Percentiles rank a stretch among this genome's conserved stretches.
Conservation (phyloP, 2,888 invertebrate genomes). For the Cataglyphis rosenhaueri region DNA sequence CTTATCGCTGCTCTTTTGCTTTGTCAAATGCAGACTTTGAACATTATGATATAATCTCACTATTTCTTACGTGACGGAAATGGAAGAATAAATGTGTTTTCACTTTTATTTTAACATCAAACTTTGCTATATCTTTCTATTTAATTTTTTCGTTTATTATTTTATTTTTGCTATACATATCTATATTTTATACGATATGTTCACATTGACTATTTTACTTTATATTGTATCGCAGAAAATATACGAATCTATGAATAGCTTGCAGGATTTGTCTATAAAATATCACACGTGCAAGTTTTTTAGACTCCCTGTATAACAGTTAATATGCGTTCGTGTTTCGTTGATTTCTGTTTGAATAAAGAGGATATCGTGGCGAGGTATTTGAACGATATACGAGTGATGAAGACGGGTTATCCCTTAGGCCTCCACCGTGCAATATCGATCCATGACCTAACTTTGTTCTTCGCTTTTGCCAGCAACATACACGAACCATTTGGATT, state of each 20-base stretch:
- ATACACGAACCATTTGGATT: slow-evolving; percentile 16
- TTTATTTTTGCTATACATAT: neutral
- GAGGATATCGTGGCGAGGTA: neutral
- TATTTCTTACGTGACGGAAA: neutral
- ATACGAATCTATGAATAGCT: neutral
- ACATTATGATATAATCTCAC: neutral
- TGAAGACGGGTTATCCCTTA: slow-evolving; percentile 7
- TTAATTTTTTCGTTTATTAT: neutral
- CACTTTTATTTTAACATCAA: slow-evolving; percentile 1
- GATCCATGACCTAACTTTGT: slow-evolving; percentile 47
- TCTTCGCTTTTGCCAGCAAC: slow-evolving; percentile 11
- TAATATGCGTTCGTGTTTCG: neutral
- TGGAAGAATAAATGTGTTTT: neutral
- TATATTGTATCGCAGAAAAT: neutral
- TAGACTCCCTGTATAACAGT: neutral
- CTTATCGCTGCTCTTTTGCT: slow-evolving; percentile 9
- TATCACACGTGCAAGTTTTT: neutral
- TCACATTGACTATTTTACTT: neutral
- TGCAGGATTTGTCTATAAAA: neutral
- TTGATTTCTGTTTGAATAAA: neutral
- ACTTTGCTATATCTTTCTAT: neutral
- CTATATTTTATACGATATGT: neutral
- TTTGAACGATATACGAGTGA: slow-evolving; percentile 2
- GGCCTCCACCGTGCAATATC: slow-evolving; percentile 25
- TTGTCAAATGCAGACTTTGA: slow-evolving; percentile 1